Evolutionary conservation across 2,888 invertebrate species (phyloP).

Genomic region (Lochmaea crataegi): DNA sequence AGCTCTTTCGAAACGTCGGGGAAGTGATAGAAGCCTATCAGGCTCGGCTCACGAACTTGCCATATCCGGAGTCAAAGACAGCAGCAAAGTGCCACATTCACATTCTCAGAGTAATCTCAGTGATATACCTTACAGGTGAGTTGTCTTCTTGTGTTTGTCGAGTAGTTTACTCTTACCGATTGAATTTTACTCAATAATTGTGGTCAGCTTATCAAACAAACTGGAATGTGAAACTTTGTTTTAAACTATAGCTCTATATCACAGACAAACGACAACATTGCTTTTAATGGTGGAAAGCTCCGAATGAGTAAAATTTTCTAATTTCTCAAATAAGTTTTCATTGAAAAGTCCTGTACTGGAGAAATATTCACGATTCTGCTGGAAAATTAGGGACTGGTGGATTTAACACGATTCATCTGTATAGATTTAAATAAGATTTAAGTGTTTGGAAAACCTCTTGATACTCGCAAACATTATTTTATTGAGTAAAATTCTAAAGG

Average conservation of each 20-base stretch:
- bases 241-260: background rate
- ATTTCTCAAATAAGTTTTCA: no score
- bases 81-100: constrained; percentile 81
- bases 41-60: constrained; percentile 88
- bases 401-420: no score
- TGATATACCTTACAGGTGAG: constrained; percentile 85
- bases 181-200: background rate
- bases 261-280: no score
- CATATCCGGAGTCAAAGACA: constrained; percentile 70
- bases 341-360: no score
- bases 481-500: background rate
- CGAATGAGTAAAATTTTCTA: no score
- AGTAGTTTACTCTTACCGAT: background rate
- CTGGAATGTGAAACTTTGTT: no score
- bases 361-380: no score
- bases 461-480: background rate
- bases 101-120: constrained; percentile 92
- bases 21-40: constrained; percentile 86
- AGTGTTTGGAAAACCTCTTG: no score
- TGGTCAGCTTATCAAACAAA: background rate
- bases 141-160: background rate
- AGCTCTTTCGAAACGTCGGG: constrained; percentile 74
- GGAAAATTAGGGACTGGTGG: no score
- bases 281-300: no score
- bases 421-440: no score